These are phyloP conservation scores for Cheilinus undulatus DNA, from an alignment of 2,113 vertebrate genomes.

Conservation along the genomic window DNA sequence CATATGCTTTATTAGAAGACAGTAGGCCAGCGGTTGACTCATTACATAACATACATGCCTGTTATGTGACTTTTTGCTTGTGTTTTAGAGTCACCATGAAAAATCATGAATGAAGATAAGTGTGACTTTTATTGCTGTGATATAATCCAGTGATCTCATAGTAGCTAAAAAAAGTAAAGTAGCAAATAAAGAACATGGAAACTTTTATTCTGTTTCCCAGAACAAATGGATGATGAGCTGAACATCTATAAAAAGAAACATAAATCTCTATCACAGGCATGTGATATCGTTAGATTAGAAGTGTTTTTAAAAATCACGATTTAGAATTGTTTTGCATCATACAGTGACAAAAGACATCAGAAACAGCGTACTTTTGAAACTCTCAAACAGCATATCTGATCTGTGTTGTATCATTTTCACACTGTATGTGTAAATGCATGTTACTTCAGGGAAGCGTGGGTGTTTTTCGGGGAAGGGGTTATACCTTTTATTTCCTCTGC, in stretches of 20 bases:
- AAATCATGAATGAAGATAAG: background rate
- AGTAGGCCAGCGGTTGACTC: background rate
- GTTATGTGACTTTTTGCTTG: background rate
- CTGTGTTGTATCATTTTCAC: conserved; percentile 65
- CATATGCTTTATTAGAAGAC: no score
- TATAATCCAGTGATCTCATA: conserved; percentile 10
- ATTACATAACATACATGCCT: background rate
- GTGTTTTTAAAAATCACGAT: no score
- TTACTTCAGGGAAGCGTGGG: conserved; percentile 74
- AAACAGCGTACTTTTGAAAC: conserved; percentile 57
- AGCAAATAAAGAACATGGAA: background rate
- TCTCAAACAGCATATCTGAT: conserved; percentile 46
- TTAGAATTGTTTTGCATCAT: conserved; percentile 3
- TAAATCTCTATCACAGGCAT: no score
- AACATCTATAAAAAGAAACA: conserved; percentile 10
- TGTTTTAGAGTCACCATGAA: background rate
- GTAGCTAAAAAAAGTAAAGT: background rate
- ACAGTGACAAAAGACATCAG: conserved; percentile 23
- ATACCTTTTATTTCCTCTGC: conserved; percentile 58
- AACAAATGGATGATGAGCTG: background rate
- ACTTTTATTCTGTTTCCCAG: background rate
- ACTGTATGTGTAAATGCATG: conserved; percentile 69
- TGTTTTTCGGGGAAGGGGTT: conserved; percentile 63
- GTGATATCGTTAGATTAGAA: background rate
- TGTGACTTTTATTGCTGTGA: background rate